Evolutionary conservation across 2,888 invertebrate species (phyloP).

Genomic region (Tiliacea citrago): DNA sequence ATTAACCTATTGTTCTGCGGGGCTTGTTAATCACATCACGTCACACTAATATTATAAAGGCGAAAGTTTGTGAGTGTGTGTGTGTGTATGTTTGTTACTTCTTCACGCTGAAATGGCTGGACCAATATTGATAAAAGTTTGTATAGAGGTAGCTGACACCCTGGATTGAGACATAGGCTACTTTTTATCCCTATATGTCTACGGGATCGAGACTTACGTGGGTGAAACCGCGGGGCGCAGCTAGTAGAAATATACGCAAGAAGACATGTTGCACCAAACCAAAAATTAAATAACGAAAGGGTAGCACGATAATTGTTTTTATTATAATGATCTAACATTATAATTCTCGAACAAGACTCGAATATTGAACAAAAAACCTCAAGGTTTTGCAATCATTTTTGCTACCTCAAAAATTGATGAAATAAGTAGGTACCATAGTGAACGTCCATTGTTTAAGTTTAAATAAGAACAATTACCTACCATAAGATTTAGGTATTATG

Average conservation of each 20-base stretch:
- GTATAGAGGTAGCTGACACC: too few relatives aligned
- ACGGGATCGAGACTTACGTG: too few relatives aligned
- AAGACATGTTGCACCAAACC: not conserved
- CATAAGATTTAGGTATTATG: not conserved
- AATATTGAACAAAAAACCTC: not conserved
- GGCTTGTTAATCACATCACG: too few relatives aligned
- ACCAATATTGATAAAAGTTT: too few relatives aligned
- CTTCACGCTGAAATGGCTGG: too few relatives aligned
- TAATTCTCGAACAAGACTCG: not conserved
- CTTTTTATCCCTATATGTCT: too few relatives aligned
- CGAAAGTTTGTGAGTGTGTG: too few relatives aligned
- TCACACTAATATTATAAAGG: too few relatives aligned
- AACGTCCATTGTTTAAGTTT: not conserved
- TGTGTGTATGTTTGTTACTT: too few relatives aligned
- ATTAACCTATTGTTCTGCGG: too few relatives aligned
- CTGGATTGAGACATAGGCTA: too few relatives aligned
- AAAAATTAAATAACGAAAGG: not conserved
- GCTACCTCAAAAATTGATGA: not conserved
- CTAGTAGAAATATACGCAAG: not conserved
- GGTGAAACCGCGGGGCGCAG: too few relatives aligned
- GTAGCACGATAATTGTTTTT: not conserved
- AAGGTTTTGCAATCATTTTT: not conserved
- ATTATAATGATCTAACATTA: not conserved
- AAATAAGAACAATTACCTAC: not conserved
- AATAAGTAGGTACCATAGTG: not conserved